These are phyloP conservation scores for Thalassaphorura encarpata DNA, from an alignment of 1,140 invertebrate species.

Conservation along the genomic window DNA sequence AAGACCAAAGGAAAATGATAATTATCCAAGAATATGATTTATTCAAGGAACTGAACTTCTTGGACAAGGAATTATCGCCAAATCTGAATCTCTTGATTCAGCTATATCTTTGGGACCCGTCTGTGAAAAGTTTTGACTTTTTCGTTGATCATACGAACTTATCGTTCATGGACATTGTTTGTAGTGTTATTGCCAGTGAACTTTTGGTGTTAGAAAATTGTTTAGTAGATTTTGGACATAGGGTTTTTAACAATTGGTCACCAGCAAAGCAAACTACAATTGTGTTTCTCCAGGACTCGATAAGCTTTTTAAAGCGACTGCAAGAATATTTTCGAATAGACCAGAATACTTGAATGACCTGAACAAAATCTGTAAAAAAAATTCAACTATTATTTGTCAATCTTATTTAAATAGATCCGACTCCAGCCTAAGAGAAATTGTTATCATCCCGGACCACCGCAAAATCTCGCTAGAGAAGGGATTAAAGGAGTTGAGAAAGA, in stretches of 20 bases:
- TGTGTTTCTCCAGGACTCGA: not conserved
- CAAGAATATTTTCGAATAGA: not conserved
- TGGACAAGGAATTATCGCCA: constrained; percentile 21
- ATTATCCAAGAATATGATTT: constrained; percentile 15
- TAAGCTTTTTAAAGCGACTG: no score
- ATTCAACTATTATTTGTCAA: no score
- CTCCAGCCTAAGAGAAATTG: constrained; percentile 41
- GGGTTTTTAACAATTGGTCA: no score
- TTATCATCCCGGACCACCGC: constrained; percentile 81
- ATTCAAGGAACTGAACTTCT: constrained; percentile 10
- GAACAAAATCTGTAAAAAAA: no score
- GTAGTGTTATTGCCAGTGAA: constrained; percentile 3
- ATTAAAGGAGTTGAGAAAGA: constrained; percentile 40
- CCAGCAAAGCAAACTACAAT: no score
- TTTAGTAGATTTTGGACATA: no score
- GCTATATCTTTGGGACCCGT: constrained; percentile 20
- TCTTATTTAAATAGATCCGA: no score
- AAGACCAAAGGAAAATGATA: constrained; percentile 23
- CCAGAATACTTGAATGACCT: not conserved
- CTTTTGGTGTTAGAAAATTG: no score
- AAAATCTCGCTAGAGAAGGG: constrained; percentile 51
- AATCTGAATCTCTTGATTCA: constrained; percentile 24
- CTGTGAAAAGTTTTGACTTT: not conserved
- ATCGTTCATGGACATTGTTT: constrained; percentile 2
- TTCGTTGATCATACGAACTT: constrained; percentile 1